These are phyloP conservation scores for Trinectes maculatus DNA, from an alignment of 2,113 vertebrate genomes.

Conservation along the genomic window DNA sequence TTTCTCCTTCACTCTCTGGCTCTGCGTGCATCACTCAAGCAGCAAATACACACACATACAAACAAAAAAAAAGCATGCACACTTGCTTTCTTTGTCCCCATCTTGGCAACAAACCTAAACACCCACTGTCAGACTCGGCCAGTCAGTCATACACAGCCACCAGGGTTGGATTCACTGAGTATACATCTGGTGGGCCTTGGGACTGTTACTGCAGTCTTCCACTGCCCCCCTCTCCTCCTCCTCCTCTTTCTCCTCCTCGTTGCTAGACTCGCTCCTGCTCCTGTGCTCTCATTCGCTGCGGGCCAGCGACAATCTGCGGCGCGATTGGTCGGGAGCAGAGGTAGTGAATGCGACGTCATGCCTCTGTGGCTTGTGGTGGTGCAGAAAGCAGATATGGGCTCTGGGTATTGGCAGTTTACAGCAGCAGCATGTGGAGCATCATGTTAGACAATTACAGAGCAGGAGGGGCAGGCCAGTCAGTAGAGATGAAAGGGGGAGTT, in stretches of 20 bases:
- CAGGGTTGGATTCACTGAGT: conserved; percentile 41
- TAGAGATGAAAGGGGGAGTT: conserved; percentile 41
- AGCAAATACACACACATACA: conserved; percentile 45
- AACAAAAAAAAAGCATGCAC: not conserved
- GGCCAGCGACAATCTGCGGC: conserved; percentile 32
- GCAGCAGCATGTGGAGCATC: conserved; percentile 34
- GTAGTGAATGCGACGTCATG: conserved; percentile 53
- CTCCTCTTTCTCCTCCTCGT: conserved; percentile 49
- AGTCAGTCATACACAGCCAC: conserved; percentile 52
- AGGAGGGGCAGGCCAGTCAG: conserved; percentile 26
- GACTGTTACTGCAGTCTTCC: conserved; percentile 62
- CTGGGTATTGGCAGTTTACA: conserved; percentile 41
- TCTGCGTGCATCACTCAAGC: conserved; percentile 43
- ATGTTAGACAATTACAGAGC: conserved; percentile 36
- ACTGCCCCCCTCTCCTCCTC: conserved; percentile 35
- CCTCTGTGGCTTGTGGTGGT: conserved; percentile 50
- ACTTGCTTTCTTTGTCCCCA: conserved; percentile 19
- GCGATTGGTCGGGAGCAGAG: conserved; percentile 61
- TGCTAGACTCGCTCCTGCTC: conserved; percentile 71
- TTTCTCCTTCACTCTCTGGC: conserved; percentile 40
- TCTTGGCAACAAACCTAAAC: conserved; percentile 48
- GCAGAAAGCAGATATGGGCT: conserved; percentile 54
- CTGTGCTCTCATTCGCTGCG: conserved; percentile 64
- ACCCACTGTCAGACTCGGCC: conserved; percentile 24
- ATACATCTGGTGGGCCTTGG: conserved; percentile 51